phyloP scores from a whole-genome alignment of 2,888 invertebrate species.

The Drosophila austrosaltans region DNA sequence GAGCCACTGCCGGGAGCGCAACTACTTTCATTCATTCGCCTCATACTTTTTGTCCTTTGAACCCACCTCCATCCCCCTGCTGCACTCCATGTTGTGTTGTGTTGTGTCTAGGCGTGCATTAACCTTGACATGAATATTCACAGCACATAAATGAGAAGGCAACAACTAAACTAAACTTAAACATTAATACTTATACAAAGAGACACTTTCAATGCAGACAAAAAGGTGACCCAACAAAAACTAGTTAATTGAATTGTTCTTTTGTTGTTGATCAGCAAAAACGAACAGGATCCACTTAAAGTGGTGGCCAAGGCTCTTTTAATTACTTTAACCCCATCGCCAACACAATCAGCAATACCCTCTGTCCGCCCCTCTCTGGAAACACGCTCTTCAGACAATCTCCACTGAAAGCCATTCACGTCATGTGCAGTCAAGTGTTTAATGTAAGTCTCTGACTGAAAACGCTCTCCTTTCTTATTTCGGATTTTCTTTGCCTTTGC shows the following conservation, averaged over 20 bases:
- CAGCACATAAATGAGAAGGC: constrained; percentile 10
- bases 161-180: constrained; percentile 9
- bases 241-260: constrained; percentile 41
- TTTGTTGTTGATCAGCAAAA: constrained; percentile 26
- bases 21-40: constrained; percentile 35
- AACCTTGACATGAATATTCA: constrained; percentile 73
- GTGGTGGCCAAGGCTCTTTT: constrained; percentile 26
- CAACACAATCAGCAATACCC: background rate
- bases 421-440: constrained; percentile 56
- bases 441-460: constrained; percentile 9
- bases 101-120: constrained; percentile 50
- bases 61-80: background rate
- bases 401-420: constrained; percentile 1
- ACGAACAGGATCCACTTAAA: constrained; percentile 15
- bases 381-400: background rate
- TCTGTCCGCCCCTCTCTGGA: background rate
- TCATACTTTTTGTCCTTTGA: constrained; percentile 20
- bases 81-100: background rate
- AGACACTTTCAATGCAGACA: constrained; percentile 11
- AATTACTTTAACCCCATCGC: constrained; percentile 30
- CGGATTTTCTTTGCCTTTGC: constrained; percentile 42
- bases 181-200: background rate
- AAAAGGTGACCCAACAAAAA: constrained; percentile 35
- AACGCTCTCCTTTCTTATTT: constrained; percentile 13
- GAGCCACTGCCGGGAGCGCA: constrained; percentile 38